Percentiles rank a stretch among this genome's conserved stretches.
Conservation (phyloP, 2,888 invertebrate genomes). For the Selenia dentaria region DNA sequence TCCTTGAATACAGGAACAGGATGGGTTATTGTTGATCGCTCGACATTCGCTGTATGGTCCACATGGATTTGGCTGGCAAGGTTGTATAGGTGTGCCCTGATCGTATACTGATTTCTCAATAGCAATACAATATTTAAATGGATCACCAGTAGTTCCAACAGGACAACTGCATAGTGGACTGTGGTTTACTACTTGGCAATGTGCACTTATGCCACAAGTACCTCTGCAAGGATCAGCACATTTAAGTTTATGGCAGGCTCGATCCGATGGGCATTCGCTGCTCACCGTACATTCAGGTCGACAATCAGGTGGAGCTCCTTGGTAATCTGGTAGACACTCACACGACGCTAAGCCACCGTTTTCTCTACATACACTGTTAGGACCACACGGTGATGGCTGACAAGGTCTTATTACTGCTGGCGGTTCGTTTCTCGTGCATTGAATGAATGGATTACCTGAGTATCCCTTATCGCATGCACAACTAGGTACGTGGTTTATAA, state of each 20-base stretch:
- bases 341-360: slow-evolving; percentile 90
- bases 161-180: slow-evolving; percentile 92
- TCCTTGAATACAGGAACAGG: slow-evolving; percentile 90
- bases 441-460: slow-evolving; percentile 88
- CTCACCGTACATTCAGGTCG: slow-evolving; percentile 91
- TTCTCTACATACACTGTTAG: slow-evolving; percentile 90
- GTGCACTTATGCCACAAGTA: slow-evolving; percentile 88
- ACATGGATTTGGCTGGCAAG: slow-evolving; percentile 91
- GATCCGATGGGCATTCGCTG: slow-evolving; percentile 90
- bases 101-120: slow-evolving; percentile 47
- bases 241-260: slow-evolving; percentile 91
- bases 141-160: slow-evolving; percentile 87
- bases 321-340: slow-evolving; percentile 87
- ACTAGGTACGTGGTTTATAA: slow-evolving; percentile 94
- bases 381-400: slow-evolving; percentile 90
- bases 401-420: slow-evolving; percentile 85
- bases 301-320: slow-evolving; percentile 89
- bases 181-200: slow-evolving; percentile 91
- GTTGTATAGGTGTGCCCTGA: slow-evolving; percentile 65
- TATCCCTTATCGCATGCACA: slow-evolving; percentile 91
- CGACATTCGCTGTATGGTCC: slow-evolving; percentile 93
- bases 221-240: slow-evolving; percentile 92
- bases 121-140: slow-evolving; percentile 84
- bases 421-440: slow-evolving; percentile 60
- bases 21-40: slow-evolving; percentile 87